These are phyloP conservation scores for Percopsis transmontana DNA, from an alignment of 2,113 vertebrate genomes.

Conservation along the genomic window DNA sequence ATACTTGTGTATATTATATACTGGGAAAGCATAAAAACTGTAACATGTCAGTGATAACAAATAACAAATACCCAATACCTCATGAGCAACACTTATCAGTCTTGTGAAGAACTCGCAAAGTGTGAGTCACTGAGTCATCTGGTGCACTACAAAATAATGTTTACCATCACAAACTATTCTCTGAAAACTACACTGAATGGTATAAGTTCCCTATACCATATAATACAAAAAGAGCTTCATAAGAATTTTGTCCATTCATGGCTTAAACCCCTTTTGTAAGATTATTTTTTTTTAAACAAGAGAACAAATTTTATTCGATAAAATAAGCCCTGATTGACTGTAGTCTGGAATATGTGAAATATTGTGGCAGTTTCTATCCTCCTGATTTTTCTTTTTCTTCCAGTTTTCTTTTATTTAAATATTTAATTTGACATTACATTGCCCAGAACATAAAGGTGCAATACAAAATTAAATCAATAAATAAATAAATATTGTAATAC, in stretches of 20 bases:
- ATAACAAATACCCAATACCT: too few species aligned
- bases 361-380: slow-evolving; percentile 51
- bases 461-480: slow-evolving; percentile 44
- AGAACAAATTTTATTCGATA: slow-evolving; percentile 26
- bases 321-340: slow-evolving; percentile 34
- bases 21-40: too few species aligned
- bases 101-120: too few species aligned
- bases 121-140: neutral
- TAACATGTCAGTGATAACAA: slow-evolving; percentile 29
- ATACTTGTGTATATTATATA: slow-evolving; percentile 5
- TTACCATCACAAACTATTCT: slow-evolving; percentile 23
- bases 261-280: slow-evolving; percentile 8
- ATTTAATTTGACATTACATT: slow-evolving; percentile 25
- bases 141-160: slow-evolving; percentile 23
- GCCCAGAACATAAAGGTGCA: slow-evolving; percentile 28
- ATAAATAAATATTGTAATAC: slow-evolving; percentile 40
- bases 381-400: too few species aligned
- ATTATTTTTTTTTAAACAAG: slow-evolving; percentile 16
- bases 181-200: slow-evolving; percentile 20
- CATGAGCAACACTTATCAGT: too few species aligned
- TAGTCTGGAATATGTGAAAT: slow-evolving; percentile 10
- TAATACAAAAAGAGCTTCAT: slow-evolving; percentile 44
- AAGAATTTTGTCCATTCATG: slow-evolving; percentile 20
- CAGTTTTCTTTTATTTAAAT: too few species aligned
- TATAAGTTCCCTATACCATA: slow-evolving; percentile 16